Percentiles rank a stretch among this genome's conserved stretches.
Conservation (phyloP, 2,113 vertebrate species). For the Murina feae region DNA sequence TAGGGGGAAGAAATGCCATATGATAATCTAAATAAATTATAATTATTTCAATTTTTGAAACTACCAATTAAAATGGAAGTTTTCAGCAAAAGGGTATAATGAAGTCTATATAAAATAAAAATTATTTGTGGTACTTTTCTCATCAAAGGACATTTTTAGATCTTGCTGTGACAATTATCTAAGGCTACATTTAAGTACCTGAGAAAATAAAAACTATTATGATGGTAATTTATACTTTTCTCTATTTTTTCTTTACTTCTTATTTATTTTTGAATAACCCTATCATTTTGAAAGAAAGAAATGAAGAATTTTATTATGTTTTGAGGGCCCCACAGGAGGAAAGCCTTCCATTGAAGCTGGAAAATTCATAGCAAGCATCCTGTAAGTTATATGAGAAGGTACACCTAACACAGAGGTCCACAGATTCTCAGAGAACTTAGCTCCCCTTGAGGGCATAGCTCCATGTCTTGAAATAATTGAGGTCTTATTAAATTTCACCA, state of each 20-base stretch:
- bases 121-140: slow-evolving; percentile 23
- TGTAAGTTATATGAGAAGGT: not conserved
- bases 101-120: not conserved
- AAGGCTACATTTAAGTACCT: not conserved
- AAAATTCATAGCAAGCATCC: not conserved
- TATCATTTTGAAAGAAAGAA: slow-evolving; percentile 13
- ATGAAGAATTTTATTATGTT: not conserved
- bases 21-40: too few species aligned
- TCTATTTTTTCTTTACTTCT: not conserved
- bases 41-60: too few species aligned
- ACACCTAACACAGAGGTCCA: not conserved
- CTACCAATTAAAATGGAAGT: not conserved
- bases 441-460: not conserved
- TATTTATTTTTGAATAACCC: slow-evolving; percentile 30
- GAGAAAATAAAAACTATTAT: slow-evolving; percentile 33
- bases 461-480: not conserved
- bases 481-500: not conserved
- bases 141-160: not conserved
- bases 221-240: not conserved
- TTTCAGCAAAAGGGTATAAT: not conserved
- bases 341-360: not conserved
- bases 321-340: not conserved
- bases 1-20: too few species aligned
- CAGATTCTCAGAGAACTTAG: not conserved
- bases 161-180: not conserved